Conservation (phyloP, 2,888 invertebrate species). For the Isoperla grammatica region DNA sequence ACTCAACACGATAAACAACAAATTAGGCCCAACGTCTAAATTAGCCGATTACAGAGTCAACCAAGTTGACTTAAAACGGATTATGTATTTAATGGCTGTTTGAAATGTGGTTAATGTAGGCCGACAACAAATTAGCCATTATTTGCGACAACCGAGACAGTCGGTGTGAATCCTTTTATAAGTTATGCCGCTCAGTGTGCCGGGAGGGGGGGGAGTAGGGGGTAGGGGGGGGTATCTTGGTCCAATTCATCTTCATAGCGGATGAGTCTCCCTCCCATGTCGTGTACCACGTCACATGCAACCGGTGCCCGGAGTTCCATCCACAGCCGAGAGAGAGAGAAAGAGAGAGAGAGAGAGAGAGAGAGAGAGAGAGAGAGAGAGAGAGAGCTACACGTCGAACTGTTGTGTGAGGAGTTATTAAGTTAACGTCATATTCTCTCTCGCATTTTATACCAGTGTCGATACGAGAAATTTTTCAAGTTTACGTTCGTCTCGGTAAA, state of each 20-base stretch:
- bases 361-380: neutral
- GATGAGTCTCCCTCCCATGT: conserved; percentile 11
- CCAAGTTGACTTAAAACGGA: no score
- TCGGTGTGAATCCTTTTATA: conserved; percentile 20
- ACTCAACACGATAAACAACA: no score
- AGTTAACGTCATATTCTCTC: no score
- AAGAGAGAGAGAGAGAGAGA: neutral
- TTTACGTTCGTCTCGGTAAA: no score
- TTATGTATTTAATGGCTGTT: no score
- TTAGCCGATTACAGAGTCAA: no score
- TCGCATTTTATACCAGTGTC: no score
- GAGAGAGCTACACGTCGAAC: neutral
- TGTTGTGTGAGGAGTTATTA: no score
- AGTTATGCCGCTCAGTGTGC: conserved; percentile 7
- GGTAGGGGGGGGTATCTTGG: no score
- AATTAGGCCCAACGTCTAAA: no score
- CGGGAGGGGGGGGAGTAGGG: neutral
- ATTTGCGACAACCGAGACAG: conserved; percentile 16
- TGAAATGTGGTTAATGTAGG: conserved; percentile 1
- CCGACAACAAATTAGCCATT: conserved; percentile 24
- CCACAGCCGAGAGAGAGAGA: neutral
- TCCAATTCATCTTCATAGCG: neutral
- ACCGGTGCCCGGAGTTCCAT: neutral
- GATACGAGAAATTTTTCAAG: no score
- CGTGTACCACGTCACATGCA: conserved; percentile 17